Evolutionary conservation across 2,888 invertebrate genomes (phyloP).

Genomic region (Himalopsyche tibetana): DNA sequence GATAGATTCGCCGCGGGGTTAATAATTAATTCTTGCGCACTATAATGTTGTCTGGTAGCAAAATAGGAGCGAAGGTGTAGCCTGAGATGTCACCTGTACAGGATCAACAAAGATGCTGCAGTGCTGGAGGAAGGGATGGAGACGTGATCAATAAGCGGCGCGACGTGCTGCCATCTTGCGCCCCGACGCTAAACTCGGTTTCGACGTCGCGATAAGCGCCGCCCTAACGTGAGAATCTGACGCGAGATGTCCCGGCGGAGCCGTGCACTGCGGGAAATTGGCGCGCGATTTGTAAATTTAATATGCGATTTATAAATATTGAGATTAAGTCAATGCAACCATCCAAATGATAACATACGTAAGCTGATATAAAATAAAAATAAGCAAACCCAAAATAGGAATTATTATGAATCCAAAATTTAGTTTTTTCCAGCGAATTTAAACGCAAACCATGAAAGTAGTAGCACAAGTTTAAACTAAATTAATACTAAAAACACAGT

Average conservation of each 20-base stretch:
- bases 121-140: conserved; percentile 56
- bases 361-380: too few species aligned
- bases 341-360: too few species aligned
- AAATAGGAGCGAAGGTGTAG: conserved; percentile 43
- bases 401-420: too few species aligned
- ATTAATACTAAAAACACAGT: too few species aligned
- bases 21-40: conserved; percentile 43
- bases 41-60: conserved; percentile 33
- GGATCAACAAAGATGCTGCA: conserved; percentile 66
- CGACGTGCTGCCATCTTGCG: conserved; percentile 57
- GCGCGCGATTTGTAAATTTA: not conserved
- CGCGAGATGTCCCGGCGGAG: conserved; percentile 48
- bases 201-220: conserved; percentile 43
- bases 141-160: conserved; percentile 63
- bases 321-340: too few species aligned
- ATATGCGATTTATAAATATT: too few species aligned
- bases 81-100: conserved; percentile 57
- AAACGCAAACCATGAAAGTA: too few species aligned
- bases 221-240: conserved; percentile 5
- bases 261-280: not conserved
- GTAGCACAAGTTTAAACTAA: too few species aligned
- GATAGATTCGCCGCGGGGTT: conserved; percentile 24
- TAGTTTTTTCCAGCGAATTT: too few species aligned
- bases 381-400: too few species aligned
- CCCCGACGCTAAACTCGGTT: conserved; percentile 39